A percentile compares a stretch with the other conserved stretches of the same genome.
These are phyloP conservation scores for Andrena praecox DNA, from an alignment of 2,888 invertebrate genomes.

Conservation along the genomic window DNA sequence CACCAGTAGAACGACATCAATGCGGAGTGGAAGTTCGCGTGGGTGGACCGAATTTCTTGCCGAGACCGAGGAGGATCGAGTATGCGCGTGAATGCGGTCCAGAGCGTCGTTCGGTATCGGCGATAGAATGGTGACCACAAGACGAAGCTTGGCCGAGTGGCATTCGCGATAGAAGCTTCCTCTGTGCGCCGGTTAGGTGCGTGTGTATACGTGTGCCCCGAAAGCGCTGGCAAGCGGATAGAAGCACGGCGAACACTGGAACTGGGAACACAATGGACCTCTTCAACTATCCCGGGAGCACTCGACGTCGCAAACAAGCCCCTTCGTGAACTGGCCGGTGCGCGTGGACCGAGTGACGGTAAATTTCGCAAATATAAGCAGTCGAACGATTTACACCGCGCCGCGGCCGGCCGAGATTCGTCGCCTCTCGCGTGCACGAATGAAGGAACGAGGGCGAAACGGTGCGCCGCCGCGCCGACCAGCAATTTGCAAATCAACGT, in stretches of 20 bases:
- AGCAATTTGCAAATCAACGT: conserved; percentile 1
- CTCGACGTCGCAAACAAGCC: conserved; percentile 81
- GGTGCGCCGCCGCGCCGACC: not conserved
- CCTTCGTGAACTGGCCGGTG: conserved; percentile 68
- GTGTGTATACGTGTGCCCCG: conserved; percentile 47
- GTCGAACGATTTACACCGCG: conserved; percentile 67
- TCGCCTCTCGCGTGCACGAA: conserved; percentile 23
- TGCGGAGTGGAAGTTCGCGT: conserved; percentile 21
- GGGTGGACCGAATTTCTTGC: conserved; percentile 45
- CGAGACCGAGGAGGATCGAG: conserved; percentile 25
- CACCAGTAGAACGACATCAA: conserved; percentile 4
- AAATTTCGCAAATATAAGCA: conserved; percentile 75
- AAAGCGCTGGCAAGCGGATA: conserved; percentile 76
- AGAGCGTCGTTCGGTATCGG: conserved; percentile 32
- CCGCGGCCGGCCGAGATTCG: conserved; percentile 51
- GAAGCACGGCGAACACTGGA: conserved; percentile 72
- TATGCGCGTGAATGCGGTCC: conserved; percentile 34
- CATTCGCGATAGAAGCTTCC: conserved; percentile 32
- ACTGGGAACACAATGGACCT: conserved; percentile 77
- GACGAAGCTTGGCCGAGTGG: conserved; percentile 42
- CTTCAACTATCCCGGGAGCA: conserved; percentile 77
- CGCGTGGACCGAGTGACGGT: conserved; percentile 64
- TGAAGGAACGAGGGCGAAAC: not conserved
- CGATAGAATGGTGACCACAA: conserved; percentile 62
- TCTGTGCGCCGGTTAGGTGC: not conserved